These are phyloP conservation scores for Steinernema feltiae DNA, from an alignment of 1,140 invertebrate genomes.

Conservation along the genomic window DNA sequence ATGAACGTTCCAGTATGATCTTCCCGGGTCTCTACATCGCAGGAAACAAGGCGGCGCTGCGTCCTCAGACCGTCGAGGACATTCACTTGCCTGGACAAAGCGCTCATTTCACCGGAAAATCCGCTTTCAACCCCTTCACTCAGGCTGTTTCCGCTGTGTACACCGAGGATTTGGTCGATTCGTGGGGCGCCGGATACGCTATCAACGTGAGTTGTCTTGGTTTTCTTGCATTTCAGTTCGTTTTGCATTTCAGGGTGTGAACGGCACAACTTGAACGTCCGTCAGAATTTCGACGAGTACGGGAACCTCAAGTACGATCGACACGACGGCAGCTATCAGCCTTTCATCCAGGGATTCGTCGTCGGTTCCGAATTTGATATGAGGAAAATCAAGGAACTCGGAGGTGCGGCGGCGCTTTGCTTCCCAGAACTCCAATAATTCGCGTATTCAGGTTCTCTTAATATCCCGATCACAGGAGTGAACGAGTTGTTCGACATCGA, in stretches of 20 bases:
- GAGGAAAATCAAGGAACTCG: neutral
- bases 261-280: slow-evolving; percentile 18
- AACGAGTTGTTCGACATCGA: slow-evolving; percentile 17
- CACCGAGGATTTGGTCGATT: slow-evolving; percentile 25
- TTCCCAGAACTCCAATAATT: no score
- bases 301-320: neutral
- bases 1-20: slow-evolving; percentile 37
- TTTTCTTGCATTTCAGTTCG: neutral
- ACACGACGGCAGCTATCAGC: slow-evolving; percentile 23
- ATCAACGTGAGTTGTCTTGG: slow-evolving; percentile 18
- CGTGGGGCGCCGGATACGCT: slow-evolving; percentile 24
- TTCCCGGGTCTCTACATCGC: slow-evolving; percentile 41
- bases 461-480: neutral
- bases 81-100: slow-evolving; percentile 40
- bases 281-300: slow-evolving; percentile 22
- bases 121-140: slow-evolving; percentile 23
- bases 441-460: neutral
- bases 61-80: slow-evolving; percentile 33
- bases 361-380: slow-evolving; percentile 1
- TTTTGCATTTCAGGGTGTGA: slow-evolving; percentile 21
- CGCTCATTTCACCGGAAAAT: slow-evolving; percentile 34
- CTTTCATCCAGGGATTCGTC: slow-evolving; percentile 13
- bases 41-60: slow-evolving; percentile 32
- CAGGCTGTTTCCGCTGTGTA: slow-evolving; percentile 19
- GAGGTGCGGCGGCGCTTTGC: neutral